These are phyloP conservation scores for Odontothrips loti DNA, from an alignment of 2,888 invertebrate genomes.

Conservation along the genomic window DNA sequence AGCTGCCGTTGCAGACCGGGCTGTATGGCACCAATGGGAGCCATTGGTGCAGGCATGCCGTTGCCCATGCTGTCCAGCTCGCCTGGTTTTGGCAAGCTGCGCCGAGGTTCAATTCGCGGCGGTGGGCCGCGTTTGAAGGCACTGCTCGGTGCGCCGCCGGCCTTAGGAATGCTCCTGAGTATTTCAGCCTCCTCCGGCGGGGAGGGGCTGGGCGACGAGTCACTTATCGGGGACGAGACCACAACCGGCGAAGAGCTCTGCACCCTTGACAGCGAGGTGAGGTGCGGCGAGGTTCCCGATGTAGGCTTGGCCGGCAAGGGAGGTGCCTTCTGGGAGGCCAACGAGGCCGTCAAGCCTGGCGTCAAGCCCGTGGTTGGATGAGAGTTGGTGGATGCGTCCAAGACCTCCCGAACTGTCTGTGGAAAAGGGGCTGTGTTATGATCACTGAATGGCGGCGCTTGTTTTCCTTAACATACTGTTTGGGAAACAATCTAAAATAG, in stretches of 20 bases:
- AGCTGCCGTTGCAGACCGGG: background rate
- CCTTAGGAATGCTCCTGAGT: constrained; percentile 2
- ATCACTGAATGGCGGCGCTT: background rate
- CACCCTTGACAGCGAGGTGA: constrained; percentile 38
- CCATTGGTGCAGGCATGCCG: background rate
- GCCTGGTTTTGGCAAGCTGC: constrained; percentile 9
- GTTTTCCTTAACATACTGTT: constrained; percentile 20
- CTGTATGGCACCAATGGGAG: too few relatives aligned
- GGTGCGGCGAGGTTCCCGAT: constrained; percentile 36
- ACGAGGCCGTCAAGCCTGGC: constrained; percentile 34
- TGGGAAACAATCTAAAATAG: background rate
- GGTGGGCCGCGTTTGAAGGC: constrained; percentile 35
- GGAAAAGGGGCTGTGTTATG: constrained; percentile 44
- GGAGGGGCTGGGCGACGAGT: constrained; percentile 36
- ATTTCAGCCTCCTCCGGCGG: constrained; percentile 37
- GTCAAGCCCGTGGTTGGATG: constrained; percentile 34
- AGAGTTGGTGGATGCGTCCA: constrained; percentile 38
- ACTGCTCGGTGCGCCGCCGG: constrained; percentile 32
- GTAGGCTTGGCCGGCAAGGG: constrained; percentile 42
- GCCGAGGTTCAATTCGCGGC: constrained; percentile 32
- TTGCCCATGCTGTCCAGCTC: background rate
- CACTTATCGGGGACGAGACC: constrained; percentile 42
- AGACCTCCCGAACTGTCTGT: constrained; percentile 58
- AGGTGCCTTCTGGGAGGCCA: constrained; percentile 39
- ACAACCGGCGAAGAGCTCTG: constrained; percentile 39